Evolutionary conservation across 2,888 invertebrate species (phyloP).

Genomic region (Drosophila subsilvestris): DNA sequence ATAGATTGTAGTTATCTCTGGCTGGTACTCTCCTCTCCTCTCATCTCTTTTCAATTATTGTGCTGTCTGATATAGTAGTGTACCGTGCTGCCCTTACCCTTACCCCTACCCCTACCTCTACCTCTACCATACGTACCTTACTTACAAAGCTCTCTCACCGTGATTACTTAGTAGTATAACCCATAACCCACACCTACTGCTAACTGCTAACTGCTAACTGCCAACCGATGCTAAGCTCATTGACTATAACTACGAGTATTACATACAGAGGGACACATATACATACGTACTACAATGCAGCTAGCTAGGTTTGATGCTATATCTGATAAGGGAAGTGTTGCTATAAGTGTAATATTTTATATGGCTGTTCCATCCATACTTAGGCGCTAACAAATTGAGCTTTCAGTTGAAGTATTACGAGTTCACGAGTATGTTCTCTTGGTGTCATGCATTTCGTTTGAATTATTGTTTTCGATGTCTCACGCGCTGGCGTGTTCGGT

Average conservation of each 20-base stretch:
- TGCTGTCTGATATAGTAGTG: constrained; percentile 49
- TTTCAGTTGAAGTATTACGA: constrained; percentile 53
- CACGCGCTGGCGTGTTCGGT: constrained; percentile 80
- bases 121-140: constrained; percentile 22
- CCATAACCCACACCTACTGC: background rate
- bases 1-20: constrained; percentile 38
- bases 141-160: constrained; percentile 68
- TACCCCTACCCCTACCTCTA: constrained; percentile 1
- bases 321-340: constrained; percentile 1
- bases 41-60: constrained; percentile 51
- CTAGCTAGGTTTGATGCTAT: constrained; percentile 9
- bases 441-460: constrained; percentile 62
- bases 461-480: constrained; percentile 52
- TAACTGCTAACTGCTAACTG: background rate
- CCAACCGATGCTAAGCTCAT: constrained; percentile 27
- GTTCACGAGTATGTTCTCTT: constrained; percentile 54
- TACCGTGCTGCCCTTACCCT: constrained; percentile 44
- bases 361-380: constrained; percentile 37
- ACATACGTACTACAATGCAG: constrained; percentile 14
- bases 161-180: constrained; percentile 16
- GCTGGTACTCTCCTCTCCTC: constrained; percentile 21
- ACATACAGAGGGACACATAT: constrained; percentile 23
- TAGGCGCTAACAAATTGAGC: constrained; percentile 77
- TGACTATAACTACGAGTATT: constrained; percentile 38
- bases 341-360: constrained; percentile 1